phyloP scores from a whole-genome alignment of 2,888 invertebrate species.

The Molanna angustata region DNA sequence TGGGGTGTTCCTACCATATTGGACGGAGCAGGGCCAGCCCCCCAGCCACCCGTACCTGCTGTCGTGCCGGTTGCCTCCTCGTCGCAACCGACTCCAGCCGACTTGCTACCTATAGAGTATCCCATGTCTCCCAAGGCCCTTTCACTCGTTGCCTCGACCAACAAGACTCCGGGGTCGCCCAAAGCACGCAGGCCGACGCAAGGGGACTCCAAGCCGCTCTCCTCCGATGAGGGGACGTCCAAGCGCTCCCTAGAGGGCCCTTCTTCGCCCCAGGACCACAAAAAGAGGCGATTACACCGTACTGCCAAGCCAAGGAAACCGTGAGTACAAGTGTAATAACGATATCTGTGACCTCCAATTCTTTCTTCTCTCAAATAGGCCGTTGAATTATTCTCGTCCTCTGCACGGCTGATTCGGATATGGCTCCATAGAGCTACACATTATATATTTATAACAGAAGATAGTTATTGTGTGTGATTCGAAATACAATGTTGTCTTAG shows the following conservation, averaged over 20 bases:
- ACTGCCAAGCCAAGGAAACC: slow-evolving; percentile 46
- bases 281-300: slow-evolving; percentile 47
- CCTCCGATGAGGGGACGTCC: slow-evolving; percentile 28
- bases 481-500: too few species aligned
- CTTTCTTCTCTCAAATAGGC: background rate
- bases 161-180: slow-evolving; percentile 38
- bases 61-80: slow-evolving; percentile 32
- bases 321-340: slow-evolving; percentile 15
- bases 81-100: slow-evolving; percentile 34
- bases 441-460: too few species aligned
- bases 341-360: background rate
- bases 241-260: slow-evolving; percentile 35
- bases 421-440: background rate
- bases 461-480: too few species aligned
- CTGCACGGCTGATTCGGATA: background rate
- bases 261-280: slow-evolving; percentile 46
- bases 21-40: slow-evolving; percentile 22
- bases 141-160: slow-evolving; percentile 34
- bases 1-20: slow-evolving; percentile 19
- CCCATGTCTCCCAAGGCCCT: slow-evolving; percentile 35
- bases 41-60: slow-evolving; percentile 30
- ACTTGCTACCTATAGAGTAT: slow-evolving; percentile 13
- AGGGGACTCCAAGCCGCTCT: slow-evolving; percentile 26
- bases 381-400: slow-evolving; percentile 2
- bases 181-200: slow-evolving; percentile 45